These are phyloP conservation scores for Siphamia tubifer DNA, from an alignment of 2,113 vertebrate genomes.

Conservation along the genomic window DNA sequence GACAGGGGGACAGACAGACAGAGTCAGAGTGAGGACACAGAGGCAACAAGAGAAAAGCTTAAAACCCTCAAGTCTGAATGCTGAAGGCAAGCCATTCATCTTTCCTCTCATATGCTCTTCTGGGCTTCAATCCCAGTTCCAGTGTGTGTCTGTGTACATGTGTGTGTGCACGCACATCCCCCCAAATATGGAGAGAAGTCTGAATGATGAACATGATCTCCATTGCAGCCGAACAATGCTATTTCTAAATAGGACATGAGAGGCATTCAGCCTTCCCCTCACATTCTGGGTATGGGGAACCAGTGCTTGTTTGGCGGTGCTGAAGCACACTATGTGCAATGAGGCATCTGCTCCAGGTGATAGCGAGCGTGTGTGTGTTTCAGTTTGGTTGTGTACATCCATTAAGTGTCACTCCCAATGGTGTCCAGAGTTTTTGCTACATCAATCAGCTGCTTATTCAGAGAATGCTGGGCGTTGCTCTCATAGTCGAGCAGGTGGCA, in stretches of 20 bases:
- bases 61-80: conserved; percentile 59
- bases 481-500: conserved; percentile 54
- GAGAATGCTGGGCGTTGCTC: conserved; percentile 33
- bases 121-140: conserved; percentile 62
- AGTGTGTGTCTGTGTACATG: neutral
- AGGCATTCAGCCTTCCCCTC: conserved; percentile 54
- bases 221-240: conserved; percentile 68
- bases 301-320: conserved; percentile 42
- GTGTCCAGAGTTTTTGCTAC: conserved; percentile 37
- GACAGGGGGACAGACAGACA: no score
- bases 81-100: conserved; percentile 71
- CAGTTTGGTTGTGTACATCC: conserved; percentile 4
- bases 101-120: conserved; percentile 68
- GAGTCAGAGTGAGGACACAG: neutral
- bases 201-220: conserved; percentile 70
- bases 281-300: conserved; percentile 23
- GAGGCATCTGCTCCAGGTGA: conserved; percentile 64
- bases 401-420: conserved; percentile 10
- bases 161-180: conserved; percentile 10
- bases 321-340: conserved; percentile 20
- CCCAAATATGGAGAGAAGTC: conserved; percentile 50
- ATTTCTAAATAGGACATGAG: conserved; percentile 70
- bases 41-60: conserved; percentile 9
- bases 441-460: conserved; percentile 69
- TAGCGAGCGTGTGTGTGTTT: neutral